Base-by-base conservation (phyloP, 2,113 vertebrate genomes). In the Hippocampus abdominalis region DNA sequence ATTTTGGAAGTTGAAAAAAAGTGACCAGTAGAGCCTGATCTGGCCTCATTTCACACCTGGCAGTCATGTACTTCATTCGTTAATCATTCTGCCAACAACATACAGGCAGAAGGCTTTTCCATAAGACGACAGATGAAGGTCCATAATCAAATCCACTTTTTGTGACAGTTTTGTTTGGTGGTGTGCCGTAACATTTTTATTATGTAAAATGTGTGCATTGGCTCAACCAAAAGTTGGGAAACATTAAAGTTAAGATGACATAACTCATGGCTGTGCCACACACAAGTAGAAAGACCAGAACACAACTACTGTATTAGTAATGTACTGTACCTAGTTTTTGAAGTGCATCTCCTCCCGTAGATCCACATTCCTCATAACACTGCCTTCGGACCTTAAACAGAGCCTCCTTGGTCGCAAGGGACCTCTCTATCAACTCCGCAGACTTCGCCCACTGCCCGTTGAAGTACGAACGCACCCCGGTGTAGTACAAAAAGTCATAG, bases 391-490 rank as follows among this genome's bases (percentile, higher is more conserved):
- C 74, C 20, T 71, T 88, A 70, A 84, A 85, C 81, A 94, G 87
- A 18, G 85, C 81, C 11, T 91, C 84, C 60, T 87, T 92, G 88
- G 93, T 93, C 2, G 85, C 68, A 68, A 96, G 78, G 25, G 95
- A 91, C 77, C 94, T 94, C 84, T 95, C 94, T 74, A 98, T 84
- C 63, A 93, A 88, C 74, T 94, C 94, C 49, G 94, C 94, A 1
- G 95, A 92, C 27, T 87, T 92, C 6, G 71, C 81, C 95, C 96
- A 98, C 60, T 97, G 94, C 75, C 84, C 89, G 0, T 75, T 78
- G 23, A 95, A 93, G 72, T 97, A 98, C 0, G 94, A 93, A 1
- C 94, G 92, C 10, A 96, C 92, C 8, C 95, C 96, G 16, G 92
- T 91, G 20, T 95, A 94, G 75, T 96, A 97, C 69, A 96, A 79